phyloP scores from a whole-genome alignment of 2,797 vertebrate species.

The Setipinna tenuifilis region DNA sequence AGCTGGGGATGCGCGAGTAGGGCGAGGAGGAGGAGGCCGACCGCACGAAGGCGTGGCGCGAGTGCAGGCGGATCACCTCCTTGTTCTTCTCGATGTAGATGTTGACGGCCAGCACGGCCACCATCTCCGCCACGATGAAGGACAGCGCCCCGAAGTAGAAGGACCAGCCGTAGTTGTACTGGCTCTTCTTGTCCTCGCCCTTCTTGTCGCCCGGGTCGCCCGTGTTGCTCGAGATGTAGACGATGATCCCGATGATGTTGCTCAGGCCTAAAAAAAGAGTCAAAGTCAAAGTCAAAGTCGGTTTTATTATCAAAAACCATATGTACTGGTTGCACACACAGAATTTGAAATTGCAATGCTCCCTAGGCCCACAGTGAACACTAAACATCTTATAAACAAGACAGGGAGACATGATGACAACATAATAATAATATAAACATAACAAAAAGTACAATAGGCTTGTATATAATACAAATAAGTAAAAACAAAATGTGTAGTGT shows the following conservation, averaged over 20 bases:
- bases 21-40: constrained; percentile 88
- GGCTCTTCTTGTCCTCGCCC: constrained; percentile 95
- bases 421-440: too few species aligned
- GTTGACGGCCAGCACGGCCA: constrained; percentile 95
- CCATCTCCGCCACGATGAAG: constrained; percentile 94
- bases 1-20: constrained; percentile 97
- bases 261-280: constrained; percentile 82
- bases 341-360: too few species aligned
- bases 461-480: too few species aligned
- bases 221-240: constrained; percentile 98
- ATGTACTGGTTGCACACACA: too few species aligned
- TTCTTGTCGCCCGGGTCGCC: constrained; percentile 95
- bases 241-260: constrained; percentile 99
- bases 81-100: constrained; percentile 99
- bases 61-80: constrained; percentile 85
- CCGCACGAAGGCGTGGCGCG: constrained; percentile 88
- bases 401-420: too few species aligned
- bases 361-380: too few species aligned
- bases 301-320: too few species aligned
- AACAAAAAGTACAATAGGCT: too few species aligned
- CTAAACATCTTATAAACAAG: too few species aligned
- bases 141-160: constrained; percentile 98
- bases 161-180: constrained; percentile 97
- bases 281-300: too few species aligned
- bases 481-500: too few species aligned